Percentiles rank a stretch among this genome's conserved stretches.
These are phyloP conservation scores for Turnix velox DNA, from an alignment of 2,113 vertebrate species.

Conservation along the genomic window DNA sequence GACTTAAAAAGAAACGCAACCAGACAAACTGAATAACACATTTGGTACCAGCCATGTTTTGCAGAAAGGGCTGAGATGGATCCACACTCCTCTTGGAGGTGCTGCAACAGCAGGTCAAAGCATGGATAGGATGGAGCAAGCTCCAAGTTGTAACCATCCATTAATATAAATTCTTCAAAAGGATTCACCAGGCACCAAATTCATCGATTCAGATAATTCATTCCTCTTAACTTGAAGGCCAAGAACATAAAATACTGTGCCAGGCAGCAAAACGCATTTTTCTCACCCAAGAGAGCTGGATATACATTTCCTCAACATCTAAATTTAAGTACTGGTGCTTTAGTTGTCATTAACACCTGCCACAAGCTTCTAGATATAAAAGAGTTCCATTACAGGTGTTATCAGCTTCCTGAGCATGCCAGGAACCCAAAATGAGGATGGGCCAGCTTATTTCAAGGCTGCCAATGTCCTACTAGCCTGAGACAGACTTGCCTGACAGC, in stretches of 20 bases:
- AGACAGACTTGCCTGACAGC: neutral
- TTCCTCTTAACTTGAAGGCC: neutral
- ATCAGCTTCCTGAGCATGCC: neutral
- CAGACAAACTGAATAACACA: neutral
- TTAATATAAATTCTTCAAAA: neutral
- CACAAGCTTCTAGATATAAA: neutral
- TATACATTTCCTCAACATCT: neutral
- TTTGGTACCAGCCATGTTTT: rapidly evolving
- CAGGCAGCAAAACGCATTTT: neutral
- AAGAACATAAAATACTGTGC: neutral
- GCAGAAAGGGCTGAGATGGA: neutral
- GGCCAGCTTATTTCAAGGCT: neutral
- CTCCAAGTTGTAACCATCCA: rapidly evolving
- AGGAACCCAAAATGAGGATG: neutral
- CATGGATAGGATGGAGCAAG: neutral
- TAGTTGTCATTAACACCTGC: neutral
- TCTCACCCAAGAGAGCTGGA: neutral
- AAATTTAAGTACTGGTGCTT: neutral
- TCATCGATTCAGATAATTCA: neutral
- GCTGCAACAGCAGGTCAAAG: neutral
- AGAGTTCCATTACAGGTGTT: neutral
- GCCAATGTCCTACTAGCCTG: neutral
- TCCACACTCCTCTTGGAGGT: neutral
- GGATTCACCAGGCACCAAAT: neutral
- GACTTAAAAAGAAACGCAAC: neutral